These are phyloP conservation scores for Philopotamus ludificatus DNA, from an alignment of 1,140 invertebrate genomes.

Conservation along the genomic window DNA sequence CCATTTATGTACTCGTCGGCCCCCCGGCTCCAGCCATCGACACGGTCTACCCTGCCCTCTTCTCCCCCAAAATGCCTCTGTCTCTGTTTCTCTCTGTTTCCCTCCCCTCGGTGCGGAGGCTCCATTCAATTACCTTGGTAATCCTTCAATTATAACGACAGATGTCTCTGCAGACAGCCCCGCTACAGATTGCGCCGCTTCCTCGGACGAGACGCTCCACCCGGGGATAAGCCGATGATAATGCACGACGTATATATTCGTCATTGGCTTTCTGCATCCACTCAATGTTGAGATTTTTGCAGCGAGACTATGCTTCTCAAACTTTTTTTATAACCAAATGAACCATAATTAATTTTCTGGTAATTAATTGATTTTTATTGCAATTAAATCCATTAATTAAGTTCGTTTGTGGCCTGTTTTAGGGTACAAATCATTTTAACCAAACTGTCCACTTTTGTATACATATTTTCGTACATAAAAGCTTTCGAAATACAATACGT, in stretches of 20 bases:
- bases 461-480: too few species aligned
- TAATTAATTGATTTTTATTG: too few species aligned
- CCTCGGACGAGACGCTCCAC: slow-evolving; percentile 14
- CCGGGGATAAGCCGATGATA: slow-evolving; percentile 25
- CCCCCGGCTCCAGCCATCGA: slow-evolving; percentile 30
- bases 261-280: too few species aligned
- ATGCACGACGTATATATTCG: slow-evolving; percentile 17
- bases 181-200: slow-evolving; percentile 28
- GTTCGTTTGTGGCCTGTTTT: too few species aligned
- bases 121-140: slow-evolving; percentile 43
- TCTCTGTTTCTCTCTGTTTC: slow-evolving; percentile 14
- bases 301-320: too few species aligned
- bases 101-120: slow-evolving; percentile 20
- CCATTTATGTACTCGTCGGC: slow-evolving; percentile 33
- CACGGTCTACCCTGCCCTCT: slow-evolving; percentile 20
- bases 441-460: too few species aligned
- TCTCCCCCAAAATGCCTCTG: neutral
- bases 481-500: too few species aligned
- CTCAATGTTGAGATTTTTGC: too few species aligned
- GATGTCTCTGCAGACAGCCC: slow-evolving; percentile 40
- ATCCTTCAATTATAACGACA: slow-evolving; percentile 43
- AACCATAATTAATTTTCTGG: too few species aligned
- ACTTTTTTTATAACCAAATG: too few species aligned
- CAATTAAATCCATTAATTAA: too few species aligned
- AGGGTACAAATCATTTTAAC: too few species aligned